Evolutionary conservation across 2,797 vertebrate genomes (phyloP).

Genomic region (Enteromius argenteus): DNA sequence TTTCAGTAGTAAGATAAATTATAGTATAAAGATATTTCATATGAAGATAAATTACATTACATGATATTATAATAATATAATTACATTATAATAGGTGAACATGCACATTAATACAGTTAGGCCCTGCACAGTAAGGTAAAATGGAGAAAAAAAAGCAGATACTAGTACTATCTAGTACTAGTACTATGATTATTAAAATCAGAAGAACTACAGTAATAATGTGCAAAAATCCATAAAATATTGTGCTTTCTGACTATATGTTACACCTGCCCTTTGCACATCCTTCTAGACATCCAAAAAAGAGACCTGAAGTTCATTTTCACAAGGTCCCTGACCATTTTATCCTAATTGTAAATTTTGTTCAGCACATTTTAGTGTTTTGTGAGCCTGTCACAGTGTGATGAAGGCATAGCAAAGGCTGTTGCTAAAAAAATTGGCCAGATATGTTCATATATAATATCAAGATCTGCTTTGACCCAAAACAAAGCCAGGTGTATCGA

Average conservation of each 20-base stretch:
- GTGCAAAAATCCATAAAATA: not conserved
- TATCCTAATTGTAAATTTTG: not conserved
- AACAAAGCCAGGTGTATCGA: not conserved
- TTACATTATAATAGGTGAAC: not conserved
- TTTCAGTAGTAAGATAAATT: not conserved
- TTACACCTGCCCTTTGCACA: not conserved
- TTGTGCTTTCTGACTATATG: not conserved
- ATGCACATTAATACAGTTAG: not conserved
- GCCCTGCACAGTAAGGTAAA: not conserved
- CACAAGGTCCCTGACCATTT: not conserved
- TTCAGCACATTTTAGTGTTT: not conserved
- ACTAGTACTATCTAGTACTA: no score
- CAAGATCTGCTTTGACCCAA: not conserved
- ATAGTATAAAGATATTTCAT: no score
- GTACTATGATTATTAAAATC: not conserved
- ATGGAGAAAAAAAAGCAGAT: not conserved
- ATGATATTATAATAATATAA: not conserved
- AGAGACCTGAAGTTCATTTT: slow-evolving; percentile 1
- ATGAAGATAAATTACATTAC: no score
- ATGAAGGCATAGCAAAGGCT: not conserved
- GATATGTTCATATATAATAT: not conserved
- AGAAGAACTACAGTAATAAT: not conserved
- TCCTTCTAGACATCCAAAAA: not conserved
- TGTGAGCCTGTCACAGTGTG: not conserved
- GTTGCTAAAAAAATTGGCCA: not conserved